phyloP scores from a whole-genome alignment of 2,113 vertebrate genomes.

The Chaetorhynchus papuensis region DNA sequence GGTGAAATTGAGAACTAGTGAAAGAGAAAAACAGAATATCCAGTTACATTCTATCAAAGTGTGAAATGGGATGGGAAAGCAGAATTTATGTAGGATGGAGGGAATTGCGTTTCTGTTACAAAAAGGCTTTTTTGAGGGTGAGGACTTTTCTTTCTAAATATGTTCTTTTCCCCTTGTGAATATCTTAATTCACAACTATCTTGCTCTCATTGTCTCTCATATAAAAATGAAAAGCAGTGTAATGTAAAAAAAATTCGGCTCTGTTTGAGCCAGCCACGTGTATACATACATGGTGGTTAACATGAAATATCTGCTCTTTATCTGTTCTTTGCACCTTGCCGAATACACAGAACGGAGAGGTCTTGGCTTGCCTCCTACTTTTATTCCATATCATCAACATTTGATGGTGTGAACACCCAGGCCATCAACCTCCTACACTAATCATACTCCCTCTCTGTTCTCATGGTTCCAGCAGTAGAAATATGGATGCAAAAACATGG shows the following conservation, averaged over 20 bases:
- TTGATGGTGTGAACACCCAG: not conserved
- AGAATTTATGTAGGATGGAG: not conserved
- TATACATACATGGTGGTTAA: rapidly evolving
- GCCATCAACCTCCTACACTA: not conserved
- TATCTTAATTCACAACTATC: not conserved
- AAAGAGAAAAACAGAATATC: not conserved
- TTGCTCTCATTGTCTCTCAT: not conserved
- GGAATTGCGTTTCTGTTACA: not conserved
- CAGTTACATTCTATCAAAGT: not conserved
- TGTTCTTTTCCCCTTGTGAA: not conserved
- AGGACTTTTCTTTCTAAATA: not conserved
- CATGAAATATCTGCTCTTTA: not conserved
- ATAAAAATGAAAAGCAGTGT: not conserved
- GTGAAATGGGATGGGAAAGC: not conserved
- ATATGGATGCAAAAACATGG: not conserved
- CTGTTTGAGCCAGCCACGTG: not conserved
- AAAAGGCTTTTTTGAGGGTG: not conserved
- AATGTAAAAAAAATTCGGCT: not conserved
- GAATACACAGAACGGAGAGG: not conserved
- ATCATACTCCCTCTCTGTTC: not conserved
- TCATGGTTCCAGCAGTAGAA: not conserved
- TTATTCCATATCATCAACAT: not conserved
- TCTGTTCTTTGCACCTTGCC: not conserved
- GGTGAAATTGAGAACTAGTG: not conserved
- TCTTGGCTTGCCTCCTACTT: not conserved